Conservation (phyloP, 1,140 invertebrate genomes). For the Tigriopus japonicus region DNA sequence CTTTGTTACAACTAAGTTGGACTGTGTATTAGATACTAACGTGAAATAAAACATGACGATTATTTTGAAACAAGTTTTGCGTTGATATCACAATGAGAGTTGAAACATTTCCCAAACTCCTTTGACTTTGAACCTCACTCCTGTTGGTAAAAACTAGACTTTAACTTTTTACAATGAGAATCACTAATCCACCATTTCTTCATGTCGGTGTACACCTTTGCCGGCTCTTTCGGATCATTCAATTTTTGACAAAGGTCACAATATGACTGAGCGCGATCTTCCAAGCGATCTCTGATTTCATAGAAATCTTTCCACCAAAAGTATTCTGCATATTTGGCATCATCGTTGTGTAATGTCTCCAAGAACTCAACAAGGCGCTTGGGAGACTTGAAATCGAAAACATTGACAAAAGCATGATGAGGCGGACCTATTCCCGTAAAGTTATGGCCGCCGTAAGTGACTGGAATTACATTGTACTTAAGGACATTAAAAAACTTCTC, state of each 20-base stretch:
- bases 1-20: not conserved
- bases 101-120: too few species aligned
- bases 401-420: conserved; percentile 25
- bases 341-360: conserved; percentile 9
- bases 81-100: too few species aligned
- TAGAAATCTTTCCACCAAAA: conserved; percentile 13
- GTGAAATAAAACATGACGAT: not conserved
- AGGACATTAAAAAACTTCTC: conserved; percentile 24
- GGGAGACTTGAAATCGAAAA: conserved; percentile 19
- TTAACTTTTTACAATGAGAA: conserved; percentile 3
- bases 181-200: conserved; percentile 6
- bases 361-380: conserved; percentile 21
- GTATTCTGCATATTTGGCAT: conserved; percentile 2
- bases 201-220: not conserved
- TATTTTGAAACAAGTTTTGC: too few species aligned
- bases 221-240: not conserved
- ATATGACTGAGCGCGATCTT: conserved; percentile 3
- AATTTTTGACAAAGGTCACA: not conserved
- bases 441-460: conserved; percentile 25
- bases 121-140: not conserved
- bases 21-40: not conserved
- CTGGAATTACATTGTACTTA: conserved; percentile 22
- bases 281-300: not conserved
- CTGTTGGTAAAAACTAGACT: not conserved
- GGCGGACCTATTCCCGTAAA: conserved; percentile 24